phyloP scores from a whole-genome alignment of 2,888 invertebrate species.

The Lymantria monacha region DNA sequence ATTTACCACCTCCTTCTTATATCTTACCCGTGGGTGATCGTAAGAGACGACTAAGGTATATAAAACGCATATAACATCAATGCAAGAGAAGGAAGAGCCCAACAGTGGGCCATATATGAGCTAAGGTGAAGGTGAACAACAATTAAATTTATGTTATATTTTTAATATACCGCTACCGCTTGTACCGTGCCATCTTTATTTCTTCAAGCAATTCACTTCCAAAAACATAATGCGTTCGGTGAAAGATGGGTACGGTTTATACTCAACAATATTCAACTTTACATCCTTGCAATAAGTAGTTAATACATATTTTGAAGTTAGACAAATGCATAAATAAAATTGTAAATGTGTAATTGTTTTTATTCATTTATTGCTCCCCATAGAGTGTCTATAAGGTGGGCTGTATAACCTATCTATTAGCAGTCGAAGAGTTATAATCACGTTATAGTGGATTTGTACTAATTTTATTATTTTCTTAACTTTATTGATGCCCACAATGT shows the following conservation, averaged over 20 bases:
- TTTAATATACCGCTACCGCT: slow-evolving; percentile 33
- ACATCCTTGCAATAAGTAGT: slow-evolving; percentile 15
- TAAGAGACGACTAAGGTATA: too few species aligned
- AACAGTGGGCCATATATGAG: too few species aligned
- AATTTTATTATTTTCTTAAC: slow-evolving; percentile 67
- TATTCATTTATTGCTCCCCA: slow-evolving; percentile 71
- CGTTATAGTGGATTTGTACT: slow-evolving; percentile 57
- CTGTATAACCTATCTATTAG: slow-evolving; percentile 63
- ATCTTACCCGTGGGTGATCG: too few species aligned
- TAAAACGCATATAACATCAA: too few species aligned
- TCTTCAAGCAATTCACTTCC: slow-evolving; percentile 35
- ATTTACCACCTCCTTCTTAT: too few species aligned
- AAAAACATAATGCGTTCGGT: slow-evolving; percentile 31
- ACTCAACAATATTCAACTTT: slow-evolving; percentile 32
- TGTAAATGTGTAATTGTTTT: slow-evolving; percentile 66
- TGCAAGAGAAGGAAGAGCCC: too few species aligned
- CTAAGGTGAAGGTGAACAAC: too few species aligned
- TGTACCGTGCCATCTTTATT: slow-evolving; percentile 22
- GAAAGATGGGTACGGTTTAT: slow-evolving; percentile 25
- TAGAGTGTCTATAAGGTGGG: slow-evolving; percentile 63
- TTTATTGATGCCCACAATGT: slow-evolving; percentile 55
- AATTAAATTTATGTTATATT: neutral
- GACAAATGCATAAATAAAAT: slow-evolving; percentile 28
- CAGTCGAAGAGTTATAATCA: slow-evolving; percentile 53
- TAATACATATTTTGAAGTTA: slow-evolving; percentile 3